Base-by-base conservation (phyloP, 2,888 invertebrate genomes). In the Scaptomyza reducta region DNA sequence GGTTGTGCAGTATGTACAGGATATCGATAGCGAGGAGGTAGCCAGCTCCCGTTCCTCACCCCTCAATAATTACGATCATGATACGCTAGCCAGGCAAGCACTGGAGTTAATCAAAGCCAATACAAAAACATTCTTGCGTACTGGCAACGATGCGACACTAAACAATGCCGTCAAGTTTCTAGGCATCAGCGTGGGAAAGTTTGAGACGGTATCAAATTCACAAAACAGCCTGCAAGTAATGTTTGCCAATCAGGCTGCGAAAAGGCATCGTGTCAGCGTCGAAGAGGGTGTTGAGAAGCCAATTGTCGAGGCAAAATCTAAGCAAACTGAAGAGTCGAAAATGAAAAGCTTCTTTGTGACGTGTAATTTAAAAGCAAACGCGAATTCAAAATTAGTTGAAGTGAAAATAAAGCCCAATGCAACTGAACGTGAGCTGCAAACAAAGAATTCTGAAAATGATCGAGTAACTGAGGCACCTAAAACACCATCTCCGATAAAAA, bases 111-210 rank as follows among this genome's bases (percentile, higher is more conserved):
- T 97, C 4, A 93, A 94, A 79, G 95, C 95, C 86, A 94, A 94
- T 74, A 93, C 92, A 0, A 90, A 90, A 35, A 88, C 88, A 33
- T 91, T 92, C 41, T 75, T 91, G 11, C 89, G 90, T 14, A 10
- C 84, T 0, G 89, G 89, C 11, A 90, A 86, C 57, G 87, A 89
- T 29, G 72, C 78, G 1, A 74, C 79, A 0, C 70, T 92, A 86
- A 89, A 91, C 68, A 93, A 94, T 75, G 93, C 94, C 0, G 93
- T 97, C 14, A 94, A 93, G 66, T 95, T 94, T 90, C 91, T 97
- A 16, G 95, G 96, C 0, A 93, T 97, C n/a, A 96, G 95, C 87
- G 96, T 95, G 13, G 94, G 95, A 0, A 96, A 96, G 90, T 97
- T 97, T 91, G 94, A 95, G 90, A 94, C 94, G 49, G 91, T 92